Conservation (phyloP, 2,113 vertebrate genomes). For the Camarhynchus parvulus region DNA sequence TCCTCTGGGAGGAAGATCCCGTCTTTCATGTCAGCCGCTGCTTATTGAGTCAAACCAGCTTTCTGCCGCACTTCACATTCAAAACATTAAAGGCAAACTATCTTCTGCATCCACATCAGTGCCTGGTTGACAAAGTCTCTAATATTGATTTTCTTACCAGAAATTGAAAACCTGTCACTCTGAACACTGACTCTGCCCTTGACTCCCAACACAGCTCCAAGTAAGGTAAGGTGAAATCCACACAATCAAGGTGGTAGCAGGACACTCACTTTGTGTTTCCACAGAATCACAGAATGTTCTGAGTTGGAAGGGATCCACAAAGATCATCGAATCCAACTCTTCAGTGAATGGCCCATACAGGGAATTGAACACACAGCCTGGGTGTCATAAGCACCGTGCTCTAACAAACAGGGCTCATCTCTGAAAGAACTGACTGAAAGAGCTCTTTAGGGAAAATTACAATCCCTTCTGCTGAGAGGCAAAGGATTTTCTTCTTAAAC, state of each 20-base stretch:
- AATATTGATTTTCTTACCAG: background rate
- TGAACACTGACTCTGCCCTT: background rate
- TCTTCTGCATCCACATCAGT: background rate
- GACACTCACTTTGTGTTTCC: background rate
- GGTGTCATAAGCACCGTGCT: background rate
- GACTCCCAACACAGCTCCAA: background rate
- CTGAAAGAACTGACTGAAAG: background rate
- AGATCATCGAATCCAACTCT: background rate
- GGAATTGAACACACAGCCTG: background rate
- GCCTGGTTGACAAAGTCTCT: background rate
- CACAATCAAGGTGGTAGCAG: background rate
- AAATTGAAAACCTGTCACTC: background rate
- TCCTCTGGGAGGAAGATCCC: background rate
- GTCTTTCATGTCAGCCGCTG: background rate
- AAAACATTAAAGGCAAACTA: background rate
- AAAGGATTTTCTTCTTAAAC: constrained; percentile 5
- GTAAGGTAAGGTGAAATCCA: background rate
- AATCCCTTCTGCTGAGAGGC: background rate
- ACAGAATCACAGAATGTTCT: background rate
- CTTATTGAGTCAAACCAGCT: background rate
- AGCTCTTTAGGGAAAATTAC: background rate
- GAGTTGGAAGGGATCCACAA: background rate
- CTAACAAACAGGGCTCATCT: background rate
- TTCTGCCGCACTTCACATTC: background rate
- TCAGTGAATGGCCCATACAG: background rate